A percentile compares a stretch with the other conserved stretches of the same genome.
Conservation (phyloP, 2,888 invertebrate genomes). For the Linnaemya tessellans region DNA sequence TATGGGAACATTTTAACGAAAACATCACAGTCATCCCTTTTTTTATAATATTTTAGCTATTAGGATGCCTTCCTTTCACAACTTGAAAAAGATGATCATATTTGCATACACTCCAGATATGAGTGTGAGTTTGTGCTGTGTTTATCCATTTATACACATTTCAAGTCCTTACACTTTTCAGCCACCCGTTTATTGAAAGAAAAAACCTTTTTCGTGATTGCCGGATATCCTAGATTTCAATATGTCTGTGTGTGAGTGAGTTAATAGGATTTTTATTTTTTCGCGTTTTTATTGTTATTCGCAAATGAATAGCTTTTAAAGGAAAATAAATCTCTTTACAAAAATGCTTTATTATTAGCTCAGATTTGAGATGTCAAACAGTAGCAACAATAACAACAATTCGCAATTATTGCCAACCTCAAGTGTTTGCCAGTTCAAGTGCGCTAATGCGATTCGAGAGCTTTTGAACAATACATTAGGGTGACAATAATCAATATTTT, state of each 20-base stretch:
- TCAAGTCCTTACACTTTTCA: slow-evolving; percentile 57
- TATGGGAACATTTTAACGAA: not conserved
- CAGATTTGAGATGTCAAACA: slow-evolving; percentile 51
- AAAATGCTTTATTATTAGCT: slow-evolving; percentile 57
- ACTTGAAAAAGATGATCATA: slow-evolving; percentile 34
- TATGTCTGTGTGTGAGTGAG: slow-evolving; percentile 30
- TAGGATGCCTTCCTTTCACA: slow-evolving; percentile 15
- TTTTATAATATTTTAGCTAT: slow-evolving; percentile 29
- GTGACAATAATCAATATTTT: slow-evolving; percentile 59
- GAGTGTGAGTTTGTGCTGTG: slow-evolving; percentile 31
- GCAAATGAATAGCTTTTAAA: slow-evolving; percentile 49
- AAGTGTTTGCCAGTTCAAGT: slow-evolving; percentile 77
- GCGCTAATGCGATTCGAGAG: slow-evolving; percentile 81
- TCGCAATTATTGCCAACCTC: slow-evolving; percentile 61
- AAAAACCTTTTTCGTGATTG: slow-evolving; percentile 55
- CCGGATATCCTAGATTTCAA: slow-evolving; percentile 70
- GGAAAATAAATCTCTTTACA: slow-evolving; percentile 23
- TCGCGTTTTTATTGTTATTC: not conserved
- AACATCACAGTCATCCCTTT: slow-evolving; percentile 31
- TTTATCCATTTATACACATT: slow-evolving; percentile 42
- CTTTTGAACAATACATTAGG: slow-evolving; percentile 63
- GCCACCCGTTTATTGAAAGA: slow-evolving; percentile 25
- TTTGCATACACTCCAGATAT: slow-evolving; percentile 22
- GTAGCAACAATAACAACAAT: slow-evolving; percentile 54
- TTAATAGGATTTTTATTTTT: slow-evolving; percentile 63